Conservation (phyloP, 2,113 vertebrate genomes). For the Scytalopus superciliaris region DNA sequence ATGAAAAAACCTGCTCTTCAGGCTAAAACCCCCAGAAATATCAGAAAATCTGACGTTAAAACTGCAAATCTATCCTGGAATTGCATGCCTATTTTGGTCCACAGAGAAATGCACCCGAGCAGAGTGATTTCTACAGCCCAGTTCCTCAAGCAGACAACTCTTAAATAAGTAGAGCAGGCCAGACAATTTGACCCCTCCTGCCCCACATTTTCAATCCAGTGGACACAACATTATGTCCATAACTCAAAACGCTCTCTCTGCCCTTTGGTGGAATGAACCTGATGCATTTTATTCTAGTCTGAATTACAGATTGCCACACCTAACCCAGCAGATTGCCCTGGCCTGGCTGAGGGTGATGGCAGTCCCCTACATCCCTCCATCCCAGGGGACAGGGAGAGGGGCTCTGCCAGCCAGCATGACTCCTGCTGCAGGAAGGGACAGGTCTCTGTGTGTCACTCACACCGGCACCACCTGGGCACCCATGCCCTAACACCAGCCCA, state of each 20-base stretch:
- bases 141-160: neutral
- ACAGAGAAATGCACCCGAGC: neutral
- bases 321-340: neutral
- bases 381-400: neutral
- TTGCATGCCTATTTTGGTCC: rapidly evolving
- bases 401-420: rapidly evolving
- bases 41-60: neutral
- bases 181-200: neutral
- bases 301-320: neutral
- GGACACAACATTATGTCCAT: neutral
- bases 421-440: neutral
- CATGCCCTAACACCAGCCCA: neutral
- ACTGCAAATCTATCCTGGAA: neutral
- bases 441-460: rapidly evolving
- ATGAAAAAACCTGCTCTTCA: neutral
- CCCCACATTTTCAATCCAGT: neutral
- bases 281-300: rapidly evolving
- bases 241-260: neutral
- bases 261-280: neutral
- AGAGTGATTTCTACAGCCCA: neutral
- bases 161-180: neutral
- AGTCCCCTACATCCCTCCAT: neutral
- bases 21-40: neutral
- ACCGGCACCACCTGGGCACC: neutral
- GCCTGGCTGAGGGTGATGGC: rapidly evolving